Evolutionary conservation across 2,113 vertebrate species (phyloP).

Genomic region (Cryptotis parvus): DNA sequence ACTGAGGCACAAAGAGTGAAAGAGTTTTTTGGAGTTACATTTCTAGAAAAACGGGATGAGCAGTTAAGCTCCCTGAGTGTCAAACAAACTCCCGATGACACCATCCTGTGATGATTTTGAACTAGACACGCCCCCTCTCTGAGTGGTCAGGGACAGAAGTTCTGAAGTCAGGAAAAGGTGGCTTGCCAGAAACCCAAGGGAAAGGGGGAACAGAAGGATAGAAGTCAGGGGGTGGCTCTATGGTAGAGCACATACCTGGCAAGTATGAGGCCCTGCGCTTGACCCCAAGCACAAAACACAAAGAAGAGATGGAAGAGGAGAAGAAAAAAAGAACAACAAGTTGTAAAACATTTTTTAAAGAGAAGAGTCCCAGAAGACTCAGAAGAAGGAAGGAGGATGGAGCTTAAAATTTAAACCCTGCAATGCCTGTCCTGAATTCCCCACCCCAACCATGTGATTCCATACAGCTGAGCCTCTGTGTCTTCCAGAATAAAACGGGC

Average conservation of each 20-base stretch:
- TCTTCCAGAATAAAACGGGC: neutral
- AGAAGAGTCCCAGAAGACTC: neutral
- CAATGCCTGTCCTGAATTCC: neutral
- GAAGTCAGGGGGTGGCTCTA: neutral
- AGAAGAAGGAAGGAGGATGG: neutral
- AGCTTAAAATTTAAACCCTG: neutral
- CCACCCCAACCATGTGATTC: neutral
- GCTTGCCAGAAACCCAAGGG: neutral
- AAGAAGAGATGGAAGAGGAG: too few relatives aligned
- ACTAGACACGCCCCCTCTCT: neutral
- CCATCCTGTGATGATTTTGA: neutral
- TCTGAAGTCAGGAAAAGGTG: neutral
- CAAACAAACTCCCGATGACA: neutral
- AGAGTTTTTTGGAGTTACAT: neutral
- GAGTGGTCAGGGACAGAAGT: neutral
- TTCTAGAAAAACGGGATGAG: neutral
- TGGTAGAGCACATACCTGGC: too few relatives aligned
- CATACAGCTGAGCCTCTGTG: neutral
- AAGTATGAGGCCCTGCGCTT: too few relatives aligned
- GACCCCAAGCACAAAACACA: too few relatives aligned
- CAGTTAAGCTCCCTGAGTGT: neutral
- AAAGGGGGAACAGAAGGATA: neutral
- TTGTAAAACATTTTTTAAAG: too few relatives aligned
- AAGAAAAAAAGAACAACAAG: too few relatives aligned
- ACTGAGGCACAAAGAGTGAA: neutral